A percentile compares a stretch with the other conserved stretches of the same genome.
These are phyloP conservation scores for Polylopha cassiicola DNA, from an alignment of 2,888 invertebrate genomes.

Conservation along the genomic window DNA sequence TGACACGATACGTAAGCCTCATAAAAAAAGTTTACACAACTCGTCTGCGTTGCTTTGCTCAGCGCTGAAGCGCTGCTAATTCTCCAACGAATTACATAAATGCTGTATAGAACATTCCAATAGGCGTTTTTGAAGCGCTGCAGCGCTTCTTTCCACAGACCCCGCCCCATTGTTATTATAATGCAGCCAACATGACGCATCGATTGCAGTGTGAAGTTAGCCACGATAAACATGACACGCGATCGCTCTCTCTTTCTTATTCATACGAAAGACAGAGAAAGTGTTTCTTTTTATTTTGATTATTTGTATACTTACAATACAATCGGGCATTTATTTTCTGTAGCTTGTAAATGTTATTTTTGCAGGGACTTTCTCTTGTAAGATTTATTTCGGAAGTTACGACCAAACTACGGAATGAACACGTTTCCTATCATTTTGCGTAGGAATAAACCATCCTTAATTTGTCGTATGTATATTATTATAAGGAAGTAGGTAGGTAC, in stretches of 20 bases:
- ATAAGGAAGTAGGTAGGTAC: no score
- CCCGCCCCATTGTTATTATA: conserved; percentile 72
- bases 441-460: no score
- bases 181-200: conserved; percentile 72
- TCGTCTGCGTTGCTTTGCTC: conserved; percentile 28
- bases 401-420: no score
- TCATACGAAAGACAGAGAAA: conserved; percentile 32
- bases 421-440: no score
- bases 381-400: no score
- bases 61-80: conserved; percentile 40
- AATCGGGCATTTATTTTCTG: conserved; percentile 6
- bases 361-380: no score
- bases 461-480: no score
- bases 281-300: conserved; percentile 27
- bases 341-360: background rate
- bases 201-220: conserved; percentile 56
- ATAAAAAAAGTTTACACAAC: conserved; percentile 70
- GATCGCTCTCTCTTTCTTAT: conserved; percentile 35
- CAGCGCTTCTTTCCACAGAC: conserved; percentile 33
- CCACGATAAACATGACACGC: conserved; percentile 31
- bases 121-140: conserved; percentile 38
- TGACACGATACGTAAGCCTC: conserved; percentile 62
- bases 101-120: conserved; percentile 12
- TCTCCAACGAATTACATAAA: background rate
- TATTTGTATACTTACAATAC: conserved; percentile 22